Evolutionary conservation across 2,113 vertebrate species (phyloP).

Genomic region (Henicopernis longicauda): DNA sequence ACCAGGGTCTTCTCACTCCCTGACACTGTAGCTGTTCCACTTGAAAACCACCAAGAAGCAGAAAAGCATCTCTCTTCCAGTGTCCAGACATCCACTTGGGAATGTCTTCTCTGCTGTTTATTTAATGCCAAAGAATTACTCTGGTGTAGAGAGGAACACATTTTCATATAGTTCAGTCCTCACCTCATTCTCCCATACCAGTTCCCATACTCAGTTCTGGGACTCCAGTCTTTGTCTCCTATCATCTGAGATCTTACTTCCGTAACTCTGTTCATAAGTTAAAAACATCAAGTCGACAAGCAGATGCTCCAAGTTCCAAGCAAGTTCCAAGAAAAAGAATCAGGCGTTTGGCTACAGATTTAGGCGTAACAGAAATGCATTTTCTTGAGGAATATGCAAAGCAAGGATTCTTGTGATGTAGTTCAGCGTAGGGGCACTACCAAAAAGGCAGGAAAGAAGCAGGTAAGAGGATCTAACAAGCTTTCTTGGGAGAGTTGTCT

Average conservation of each 20-base stretch:
- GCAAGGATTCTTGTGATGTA: not conserved
- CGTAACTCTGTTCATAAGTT: not conserved
- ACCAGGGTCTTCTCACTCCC: not conserved
- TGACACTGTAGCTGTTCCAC: not conserved
- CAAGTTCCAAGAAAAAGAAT: not conserved
- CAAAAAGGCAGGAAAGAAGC: not conserved
- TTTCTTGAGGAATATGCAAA: not conserved
- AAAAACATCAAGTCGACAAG: not conserved
- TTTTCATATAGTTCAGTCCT: not conserved
- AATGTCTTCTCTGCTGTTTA: not conserved
- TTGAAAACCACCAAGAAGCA: not conserved
- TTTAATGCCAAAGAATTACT: not conserved
- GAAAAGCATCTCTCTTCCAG: not conserved
- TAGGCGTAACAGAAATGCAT: not conserved
- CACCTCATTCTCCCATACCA: not conserved
- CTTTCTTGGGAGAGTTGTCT: not conserved
- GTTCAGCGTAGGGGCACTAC: not conserved
- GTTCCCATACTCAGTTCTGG: not conserved
- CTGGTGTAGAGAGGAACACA: not conserved
- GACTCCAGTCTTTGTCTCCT: not conserved
- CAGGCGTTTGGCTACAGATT: not conserved
- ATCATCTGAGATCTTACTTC: not conserved
- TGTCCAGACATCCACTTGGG: not conserved
- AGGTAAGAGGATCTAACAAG: not conserved
- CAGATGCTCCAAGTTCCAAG: not conserved